These are phyloP conservation scores for Drosophila borborema DNA, from an alignment of 2,888 invertebrate genomes.

Conservation along the genomic window DNA sequence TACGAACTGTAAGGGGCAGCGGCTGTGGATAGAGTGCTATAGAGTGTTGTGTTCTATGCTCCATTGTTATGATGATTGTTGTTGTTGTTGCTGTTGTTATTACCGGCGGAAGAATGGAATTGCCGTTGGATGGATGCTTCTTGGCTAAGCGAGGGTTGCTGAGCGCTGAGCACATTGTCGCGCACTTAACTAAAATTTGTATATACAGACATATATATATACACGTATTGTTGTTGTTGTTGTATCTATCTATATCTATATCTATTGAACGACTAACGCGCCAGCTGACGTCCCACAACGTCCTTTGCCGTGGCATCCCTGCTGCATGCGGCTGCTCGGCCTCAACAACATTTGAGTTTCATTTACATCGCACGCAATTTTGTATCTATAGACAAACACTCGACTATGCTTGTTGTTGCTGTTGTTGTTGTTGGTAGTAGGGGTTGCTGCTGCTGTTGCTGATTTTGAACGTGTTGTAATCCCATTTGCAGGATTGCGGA, in stretches of 20 bases:
- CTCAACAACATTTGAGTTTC: constrained; percentile 48
- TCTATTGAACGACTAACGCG: constrained; percentile 69
- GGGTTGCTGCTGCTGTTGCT: constrained; percentile 57
- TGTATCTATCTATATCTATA: constrained; percentile 28
- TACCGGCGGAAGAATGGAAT: constrained; percentile 71
- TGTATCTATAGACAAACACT: constrained; percentile 55
- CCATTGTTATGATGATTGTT: constrained; percentile 50
- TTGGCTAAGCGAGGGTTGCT: constrained; percentile 43
- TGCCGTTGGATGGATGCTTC: constrained; percentile 66
- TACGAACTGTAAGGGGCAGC: not conserved
- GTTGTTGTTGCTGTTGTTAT: constrained; percentile 57
- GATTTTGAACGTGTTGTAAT: constrained; percentile 81
- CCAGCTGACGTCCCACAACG: constrained; percentile 61
- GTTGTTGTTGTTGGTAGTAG: constrained; percentile 10
- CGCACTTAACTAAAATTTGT: constrained; percentile 46
- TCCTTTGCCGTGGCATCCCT: constrained; percentile 30
- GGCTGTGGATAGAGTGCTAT: constrained; percentile 22
- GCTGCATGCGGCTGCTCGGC: not conserved
- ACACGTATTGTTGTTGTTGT: constrained; percentile 21
- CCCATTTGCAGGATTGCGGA: constrained; percentile 82
- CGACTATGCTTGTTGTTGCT: constrained; percentile 29
- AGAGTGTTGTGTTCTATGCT: constrained; percentile 46
- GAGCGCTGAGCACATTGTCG: constrained; percentile 34
- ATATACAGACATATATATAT: not conserved
- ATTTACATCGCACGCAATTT: constrained; percentile 74